Evolutionary conservation across 37 sponge, comb jelly and placozoan genomes (phyloP), one percentile per base, ranked within the genome.

Genomic region (Bolinopsis microptera): DNA sequence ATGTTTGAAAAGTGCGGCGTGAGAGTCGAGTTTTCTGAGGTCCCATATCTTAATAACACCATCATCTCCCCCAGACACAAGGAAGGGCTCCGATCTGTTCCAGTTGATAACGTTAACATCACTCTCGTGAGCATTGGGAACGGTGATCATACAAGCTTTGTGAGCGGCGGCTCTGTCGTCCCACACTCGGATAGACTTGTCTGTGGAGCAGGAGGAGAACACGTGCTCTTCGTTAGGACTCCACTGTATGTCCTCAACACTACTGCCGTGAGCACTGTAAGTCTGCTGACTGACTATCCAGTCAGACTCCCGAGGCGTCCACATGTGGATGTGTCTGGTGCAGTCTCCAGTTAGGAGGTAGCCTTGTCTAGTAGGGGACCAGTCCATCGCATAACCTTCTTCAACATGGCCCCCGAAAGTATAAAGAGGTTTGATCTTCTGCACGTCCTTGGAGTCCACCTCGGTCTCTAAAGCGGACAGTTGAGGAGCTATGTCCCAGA

Each of bases 61-160:
- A 93, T 99, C 99, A 83, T 99, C 99, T 39, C 97, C 99, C 5
- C 99, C 99, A 3, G 97, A 96, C 32, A 96, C 94, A 36, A 99
- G 83, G 27, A 96, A 93, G 1, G 97, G 99, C 32, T 96, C 97
- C 3, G 68, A 83, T 38, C 92, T 94, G 93, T 99, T 99, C 99
- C 99, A 99, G 0, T 96, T 95, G 21, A 99, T 97, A 0, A 99
- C 99, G 69, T 99, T 99, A 35, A 99, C 97, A 93, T 99, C 99
- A 36, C 94, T 76, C n/a, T 94, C 92, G 83, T 99, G 99, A 24
- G 99, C 99, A 0, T 95, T 92, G 21, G 95, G 93, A 16, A 92
- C 92, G n/a, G 97, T 96, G 31, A 99, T 69, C 99, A 97, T 97
- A 92, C 97, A 97, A 21, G 97, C 99, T 75, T 99, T 99, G 86